Percentiles rank a stretch among this genome's conserved stretches.
These are phyloP conservation scores for Notamacropus eugenii DNA, from an alignment of 2,797 vertebrate species.

Conservation along the genomic window DNA sequence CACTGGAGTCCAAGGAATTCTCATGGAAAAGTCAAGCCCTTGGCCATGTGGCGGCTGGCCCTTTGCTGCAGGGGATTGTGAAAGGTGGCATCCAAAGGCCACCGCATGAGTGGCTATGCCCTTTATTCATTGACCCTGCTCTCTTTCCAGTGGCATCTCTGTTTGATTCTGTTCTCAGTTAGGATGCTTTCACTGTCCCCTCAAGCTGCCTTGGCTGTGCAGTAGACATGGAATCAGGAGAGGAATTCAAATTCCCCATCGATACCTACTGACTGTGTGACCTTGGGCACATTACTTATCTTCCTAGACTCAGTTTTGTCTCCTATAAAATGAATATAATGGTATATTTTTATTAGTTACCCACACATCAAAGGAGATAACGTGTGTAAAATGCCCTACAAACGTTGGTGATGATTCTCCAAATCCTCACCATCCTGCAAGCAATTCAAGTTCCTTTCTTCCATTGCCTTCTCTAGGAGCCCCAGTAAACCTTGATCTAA, in stretches of 20 bases:
- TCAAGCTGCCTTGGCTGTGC: not conserved
- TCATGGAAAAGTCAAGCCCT: conserved; percentile 79
- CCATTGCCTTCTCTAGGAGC: not conserved
- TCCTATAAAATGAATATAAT: not conserved
- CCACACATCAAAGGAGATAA: not conserved
- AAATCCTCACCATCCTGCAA: not conserved
- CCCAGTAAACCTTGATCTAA: not conserved
- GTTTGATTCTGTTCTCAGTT: not conserved
- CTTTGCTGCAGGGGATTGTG: conserved; percentile 36
- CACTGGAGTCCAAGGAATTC: conserved; percentile 73
- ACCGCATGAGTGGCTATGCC: not conserved
- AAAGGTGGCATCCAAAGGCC: conserved; percentile 47
- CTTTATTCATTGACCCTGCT: not conserved
- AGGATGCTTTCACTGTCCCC: not conserved
- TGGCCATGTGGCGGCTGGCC: conserved; percentile 72
- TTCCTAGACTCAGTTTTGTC: not conserved
- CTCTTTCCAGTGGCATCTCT: not conserved
- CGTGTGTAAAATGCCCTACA: not conserved
- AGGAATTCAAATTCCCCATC: not conserved
- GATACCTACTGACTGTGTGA: not conserved
- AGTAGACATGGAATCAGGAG: not conserved
- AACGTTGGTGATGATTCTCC: not conserved
- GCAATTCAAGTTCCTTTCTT: not conserved
- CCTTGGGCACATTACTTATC: not conserved
- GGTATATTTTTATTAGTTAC: not conserved